Evolutionary conservation across 2,113 vertebrate species (phyloP).

Genomic region (Gallinago paraguaiae): DNA sequence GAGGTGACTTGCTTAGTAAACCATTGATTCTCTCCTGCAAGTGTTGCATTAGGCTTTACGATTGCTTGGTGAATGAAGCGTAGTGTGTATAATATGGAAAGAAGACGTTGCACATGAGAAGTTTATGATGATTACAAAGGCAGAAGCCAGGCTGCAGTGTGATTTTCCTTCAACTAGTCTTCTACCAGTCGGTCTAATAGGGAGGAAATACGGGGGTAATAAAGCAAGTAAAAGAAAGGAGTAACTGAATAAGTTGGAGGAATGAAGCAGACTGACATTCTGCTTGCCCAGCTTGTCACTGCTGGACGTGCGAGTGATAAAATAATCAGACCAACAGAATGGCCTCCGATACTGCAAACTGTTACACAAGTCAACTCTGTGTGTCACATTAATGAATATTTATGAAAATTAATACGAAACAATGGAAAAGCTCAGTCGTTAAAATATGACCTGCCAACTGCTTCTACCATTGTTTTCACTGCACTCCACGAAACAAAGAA

Average conservation of each 20-base stretch:
- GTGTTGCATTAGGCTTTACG: neutral
- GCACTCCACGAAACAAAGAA: neutral
- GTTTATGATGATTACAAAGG: neutral
- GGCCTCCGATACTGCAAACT: neutral
- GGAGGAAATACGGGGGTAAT: neutral
- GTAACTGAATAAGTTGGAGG: neutral
- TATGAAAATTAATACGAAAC: slow-evolving; percentile 41
- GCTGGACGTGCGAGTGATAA: neutral
- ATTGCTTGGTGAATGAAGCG: neutral
- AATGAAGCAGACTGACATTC: neutral
- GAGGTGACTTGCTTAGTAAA: neutral
- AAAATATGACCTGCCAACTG: slow-evolving; percentile 33
- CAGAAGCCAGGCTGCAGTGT: neutral
- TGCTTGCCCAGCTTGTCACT: neutral
- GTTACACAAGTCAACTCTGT: neutral
- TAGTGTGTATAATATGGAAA: neutral
- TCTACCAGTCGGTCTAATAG: neutral
- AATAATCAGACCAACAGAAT: neutral
- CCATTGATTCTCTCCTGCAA: neutral
- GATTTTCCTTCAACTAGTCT: neutral
- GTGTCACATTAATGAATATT: slow-evolving; percentile 19
- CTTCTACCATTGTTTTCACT: slow-evolving; percentile 26
- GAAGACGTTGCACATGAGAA: neutral
- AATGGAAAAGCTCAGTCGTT: neutral
- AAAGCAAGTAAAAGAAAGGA: neutral